Base-by-base conservation (phyloP, 2,797 vertebrate genomes). In the Phoxinus dragarum region DNA sequence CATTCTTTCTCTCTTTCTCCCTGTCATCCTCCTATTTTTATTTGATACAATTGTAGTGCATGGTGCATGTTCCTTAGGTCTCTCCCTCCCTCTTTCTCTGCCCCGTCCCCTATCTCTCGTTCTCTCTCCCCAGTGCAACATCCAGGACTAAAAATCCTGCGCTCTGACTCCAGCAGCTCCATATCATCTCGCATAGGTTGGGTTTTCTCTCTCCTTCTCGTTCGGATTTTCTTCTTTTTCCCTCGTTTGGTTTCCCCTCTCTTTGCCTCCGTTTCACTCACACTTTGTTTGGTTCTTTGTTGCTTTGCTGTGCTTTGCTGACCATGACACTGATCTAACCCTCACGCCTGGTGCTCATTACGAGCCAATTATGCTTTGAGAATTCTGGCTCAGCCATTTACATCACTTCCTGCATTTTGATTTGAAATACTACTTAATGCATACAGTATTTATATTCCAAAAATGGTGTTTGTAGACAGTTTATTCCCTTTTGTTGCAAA, bases 181-280 rank as follows among this genome's bases (percentile, higher is more conserved):
- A 96, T 98, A 96, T 97, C 97, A 96, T 97, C 97, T 96, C 96
- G 96, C 94, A 96, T 98, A 98, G 97, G 97, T 98, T 97, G 96
- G 97, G 92, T 93, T 91, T 92, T 93, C 94, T 95, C 94, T 93
- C 86, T 92, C 92, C 89, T 89, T 87, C 85, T 88, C 74, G 85
- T 84, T 92, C 81, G 7, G 42, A 82, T 52, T 68, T 7, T 84
- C 84, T 82, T 64, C 73, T 75, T 44, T 81, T 54, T 80, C 69
- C 71, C 44, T 78, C 6, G 23, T 47, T 78, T 64, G 6, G 42
- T 54, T 71, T 61, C 47, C 72, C 47, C 47, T 80, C 2, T 82
- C 79, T 86, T 61, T 49, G 40, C 74, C 81, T 86, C 52, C 81
- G 78, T 83, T 81, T 84, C 52, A 76, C 49, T 77, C 89, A 77